These are phyloP conservation scores for Hapalemur alaotrensis DNA, from an alignment of 2,797 vertebrate genomes.

Conservation along the genomic window DNA sequence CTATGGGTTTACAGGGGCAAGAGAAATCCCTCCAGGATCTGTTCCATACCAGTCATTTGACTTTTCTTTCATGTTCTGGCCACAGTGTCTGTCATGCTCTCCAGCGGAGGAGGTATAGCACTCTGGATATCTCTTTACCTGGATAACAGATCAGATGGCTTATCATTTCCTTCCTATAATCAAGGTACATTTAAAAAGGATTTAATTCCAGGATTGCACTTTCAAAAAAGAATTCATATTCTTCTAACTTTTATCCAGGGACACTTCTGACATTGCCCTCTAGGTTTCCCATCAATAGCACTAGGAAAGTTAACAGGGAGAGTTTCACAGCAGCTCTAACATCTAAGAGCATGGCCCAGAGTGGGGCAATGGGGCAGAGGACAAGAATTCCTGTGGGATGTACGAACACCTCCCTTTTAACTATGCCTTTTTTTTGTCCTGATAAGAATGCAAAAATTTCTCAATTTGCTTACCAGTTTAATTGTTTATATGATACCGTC, in stretches of 20 bases:
- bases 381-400: background rate
- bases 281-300: background rate
- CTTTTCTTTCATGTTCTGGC: too few relatives aligned
- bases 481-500: background rate
- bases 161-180: background rate
- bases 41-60: background rate
- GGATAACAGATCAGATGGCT: background rate
- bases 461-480: background rate
- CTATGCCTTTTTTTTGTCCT: background rate
- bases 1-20: background rate
- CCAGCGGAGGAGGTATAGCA: background rate
- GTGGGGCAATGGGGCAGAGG: background rate
- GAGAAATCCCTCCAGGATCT: background rate
- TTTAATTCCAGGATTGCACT: background rate
- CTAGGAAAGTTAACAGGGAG: background rate
- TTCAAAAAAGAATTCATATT: background rate
- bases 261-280: background rate
- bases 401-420: background rate
- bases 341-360: background rate
- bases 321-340: background rate
- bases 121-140: background rate
- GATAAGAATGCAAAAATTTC: background rate
- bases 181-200: background rate
- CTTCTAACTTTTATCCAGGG: background rate
- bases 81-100: background rate